Base-by-base conservation (phyloP, 2,888 invertebrate species). In the Patella caerulea region DNA sequence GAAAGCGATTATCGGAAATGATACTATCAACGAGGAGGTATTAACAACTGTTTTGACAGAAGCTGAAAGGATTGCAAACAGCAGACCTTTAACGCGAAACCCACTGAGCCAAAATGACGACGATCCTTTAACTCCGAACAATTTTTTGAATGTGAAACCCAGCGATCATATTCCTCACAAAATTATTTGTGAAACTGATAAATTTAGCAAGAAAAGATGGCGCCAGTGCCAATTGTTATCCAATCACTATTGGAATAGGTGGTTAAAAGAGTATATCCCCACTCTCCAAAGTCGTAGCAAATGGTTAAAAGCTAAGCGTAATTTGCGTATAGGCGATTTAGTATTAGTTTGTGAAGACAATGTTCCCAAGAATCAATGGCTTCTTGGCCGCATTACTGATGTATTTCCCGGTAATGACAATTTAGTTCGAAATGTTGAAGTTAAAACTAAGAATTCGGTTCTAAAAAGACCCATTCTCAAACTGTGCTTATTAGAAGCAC, bases 281-380 rank as follows among this genome's bases (percentile, higher is more conserved):
- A 56, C 56, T n/a, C n/a, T 56, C 14, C 56, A 56, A 56, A 56
- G 5, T 17, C 56, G 56, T 17, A 56, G 56, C n/a, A 56, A 56
- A 56, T 56, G 56, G 56, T 56, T 56, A 17, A 56, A 56, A 17
- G 3, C 15, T 56, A 56, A 56, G 17, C 56, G 56, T 15, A 56
- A 56, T 56, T 56, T 56, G 17, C 3, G 56, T 2, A 56, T 56
- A 15, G 17, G 17, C 56, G 56, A 56, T 56, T 56, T 56, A 7
- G 56, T 56, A 34, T 34, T 34, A 34, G 34, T 34, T 4, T 56
- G 14, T 56, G 56, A 56, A 56, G 56, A 56, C n/a, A 56, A 56
- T 56, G 15, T 17, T 56, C n/a, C n/a, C n/a, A n/a, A 56, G 56
- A 79, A 77, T 19, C 59, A 77, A 29, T 81, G 81, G 81, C 75